Base-by-base conservation (phyloP, 2,797 vertebrate genomes). In the Scolopax bukidnonensis region DNA sequence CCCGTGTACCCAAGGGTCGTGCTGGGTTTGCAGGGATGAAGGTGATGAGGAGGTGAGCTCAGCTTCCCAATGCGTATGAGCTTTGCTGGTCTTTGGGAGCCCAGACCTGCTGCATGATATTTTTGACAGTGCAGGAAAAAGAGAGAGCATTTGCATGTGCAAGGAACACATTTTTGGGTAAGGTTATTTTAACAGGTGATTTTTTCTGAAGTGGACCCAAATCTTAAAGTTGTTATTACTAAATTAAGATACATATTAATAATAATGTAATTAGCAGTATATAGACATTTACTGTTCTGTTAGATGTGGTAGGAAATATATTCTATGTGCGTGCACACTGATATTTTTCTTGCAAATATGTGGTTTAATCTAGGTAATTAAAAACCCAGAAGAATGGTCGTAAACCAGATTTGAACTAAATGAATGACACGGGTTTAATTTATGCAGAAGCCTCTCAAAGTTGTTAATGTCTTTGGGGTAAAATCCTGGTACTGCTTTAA, bases 111-210 rank as follows among this genome's bases (percentile, higher is more conserved):
- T 84, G 11, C 1, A 1, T 21, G 32, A 8, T 32, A 10, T 4
- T 91, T 94, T 65, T 59, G 65, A 47, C 32, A 75, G 16, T 1
- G 6, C 19, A 4, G 6, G 23, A 36, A 73, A 32, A 14, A 67
- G 6, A 20, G 19, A 10, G n/a, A 47, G 10, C 2, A 1, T 18
- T 65, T 65, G 7, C 3, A 2, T 38, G 15, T n/a, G 23, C 21
- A 63, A 32, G 9, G 10, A 88, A 15, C 1, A 0, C 0, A 0
- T 61, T 50, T 84, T 71, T 20, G 16, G 13, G 8, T 61, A 75
- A 11, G 6, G 6, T 47, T 90, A 25, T 40, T 81, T 81, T 76
- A 84, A 59, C 11, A 48, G 30, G 7, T 2, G 36, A 33, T 25
- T 65, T 76, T 76, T 87, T 76, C 16, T 33, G 33, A 68, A 81